A percentile compares a stretch with the other conserved stretches of the same genome.
phyloP scores from a whole-genome alignment of 2,113 vertebrate genomes.

The Clinocottus analis region DNA sequence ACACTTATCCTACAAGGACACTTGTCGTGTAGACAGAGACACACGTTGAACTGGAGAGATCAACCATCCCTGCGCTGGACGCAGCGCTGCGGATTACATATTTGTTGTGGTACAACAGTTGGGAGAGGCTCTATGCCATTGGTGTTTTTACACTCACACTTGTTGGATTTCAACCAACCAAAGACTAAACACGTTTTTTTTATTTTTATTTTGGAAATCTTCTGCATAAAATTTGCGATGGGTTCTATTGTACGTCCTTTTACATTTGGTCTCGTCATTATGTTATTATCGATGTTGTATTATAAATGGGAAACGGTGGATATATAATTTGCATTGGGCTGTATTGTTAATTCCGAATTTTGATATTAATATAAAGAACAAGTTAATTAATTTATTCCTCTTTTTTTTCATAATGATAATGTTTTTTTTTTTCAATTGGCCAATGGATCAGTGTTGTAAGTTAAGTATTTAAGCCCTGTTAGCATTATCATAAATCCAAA shows the following conservation, averaged over 20 bases:
- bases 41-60: slow-evolving; percentile 77
- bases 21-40: slow-evolving; percentile 90
- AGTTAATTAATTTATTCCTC: slow-evolving; percentile 87
- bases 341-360: slow-evolving; percentile 79
- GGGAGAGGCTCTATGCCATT: slow-evolving; percentile 86
- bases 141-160: slow-evolving; percentile 86
- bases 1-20: slow-evolving; percentile 90
- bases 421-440: slow-evolving; percentile 71
- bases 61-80: slow-evolving; percentile 84
- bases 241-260: slow-evolving; percentile 53
- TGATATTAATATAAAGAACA: slow-evolving; percentile 90
- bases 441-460: slow-evolving; percentile 82
- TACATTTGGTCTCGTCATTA: slow-evolving; percentile 55
- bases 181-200: slow-evolving; percentile 77
- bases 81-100: slow-evolving; percentile 82
- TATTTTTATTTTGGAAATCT: slow-evolving; percentile 28
- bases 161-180: slow-evolving; percentile 91
- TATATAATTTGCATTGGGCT: slow-evolving; percentile 75
- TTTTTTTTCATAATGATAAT: slow-evolving; percentile 71
- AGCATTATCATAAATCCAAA: slow-evolving; percentile 79
- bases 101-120: slow-evolving; percentile 98
- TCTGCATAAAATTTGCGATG: slow-evolving; percentile 60
- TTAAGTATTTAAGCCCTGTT: slow-evolving; percentile 84
- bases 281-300: slow-evolving; percentile 81
- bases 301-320: slow-evolving; percentile 77